Conservation (phyloP, 2,888 invertebrate species). For the Drosophila ezoana region DNA sequence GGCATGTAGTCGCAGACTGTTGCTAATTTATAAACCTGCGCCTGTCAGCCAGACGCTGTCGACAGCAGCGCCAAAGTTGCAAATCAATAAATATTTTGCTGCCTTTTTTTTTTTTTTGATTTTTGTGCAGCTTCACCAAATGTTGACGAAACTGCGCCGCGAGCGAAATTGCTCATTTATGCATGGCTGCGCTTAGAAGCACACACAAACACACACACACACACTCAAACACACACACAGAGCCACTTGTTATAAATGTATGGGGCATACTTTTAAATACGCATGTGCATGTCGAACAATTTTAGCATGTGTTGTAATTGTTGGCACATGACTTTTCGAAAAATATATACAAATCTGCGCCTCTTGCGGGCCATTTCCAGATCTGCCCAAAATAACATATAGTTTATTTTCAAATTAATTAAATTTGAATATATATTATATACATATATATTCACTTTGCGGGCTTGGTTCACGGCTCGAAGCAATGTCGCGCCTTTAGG, state of each 20-base stretch:
- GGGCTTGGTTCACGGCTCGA: too few relatives aligned
- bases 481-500: too few relatives aligned
- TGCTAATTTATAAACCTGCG: conserved; percentile 76
- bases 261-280: neutral
- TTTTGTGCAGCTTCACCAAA: conserved; percentile 51
- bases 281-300: conserved; percentile 37
- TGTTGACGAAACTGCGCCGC: conserved; percentile 76
- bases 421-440: conserved; percentile 4
- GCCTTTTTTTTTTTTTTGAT: conserved; percentile 29
- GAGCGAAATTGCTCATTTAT: conserved; percentile 77
- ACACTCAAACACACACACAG: conserved; percentile 8
- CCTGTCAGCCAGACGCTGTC: conserved; percentile 50
- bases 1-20: conserved; percentile 48
- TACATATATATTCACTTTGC: too few relatives aligned
- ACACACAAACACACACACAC: conserved; percentile 32
- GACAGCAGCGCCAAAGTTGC: conserved; percentile 62
- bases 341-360: conserved; percentile 18
- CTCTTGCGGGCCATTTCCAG: neutral
- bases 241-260: neutral
- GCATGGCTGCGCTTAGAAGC: conserved; percentile 73
- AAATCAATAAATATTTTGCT: conserved; percentile 74
- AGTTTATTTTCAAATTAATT: conserved; percentile 9
- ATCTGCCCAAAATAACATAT: neutral
- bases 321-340: conserved; percentile 66
- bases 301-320: conserved; percentile 64